Conservation (phyloP, 2,113 vertebrate species). For the Halcyon senegalensis region DNA sequence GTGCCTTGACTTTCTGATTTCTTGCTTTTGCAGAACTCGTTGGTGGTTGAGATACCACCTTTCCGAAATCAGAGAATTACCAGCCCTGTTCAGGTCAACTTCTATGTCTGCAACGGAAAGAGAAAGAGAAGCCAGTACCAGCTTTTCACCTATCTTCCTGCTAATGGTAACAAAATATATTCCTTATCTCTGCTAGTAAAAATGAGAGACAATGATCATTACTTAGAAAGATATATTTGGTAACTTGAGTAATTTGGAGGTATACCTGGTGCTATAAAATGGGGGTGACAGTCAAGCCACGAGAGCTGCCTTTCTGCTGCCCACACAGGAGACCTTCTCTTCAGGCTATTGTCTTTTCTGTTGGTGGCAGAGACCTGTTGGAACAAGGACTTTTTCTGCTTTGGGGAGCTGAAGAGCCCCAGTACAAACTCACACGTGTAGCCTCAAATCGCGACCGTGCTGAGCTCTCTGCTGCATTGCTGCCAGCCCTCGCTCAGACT, state of each 20-base stretch:
- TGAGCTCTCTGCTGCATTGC: background rate
- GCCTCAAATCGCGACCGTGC: background rate
- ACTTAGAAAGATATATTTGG: background rate
- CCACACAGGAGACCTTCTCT: background rate
- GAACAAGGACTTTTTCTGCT: background rate
- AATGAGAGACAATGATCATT: background rate
- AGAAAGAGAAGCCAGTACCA: conserved; percentile 97
- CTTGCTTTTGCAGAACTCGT: conserved; percentile 76
- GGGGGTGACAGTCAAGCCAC: background rate
- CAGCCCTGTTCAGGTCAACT: conserved; percentile 92
- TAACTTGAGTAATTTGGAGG: background rate
- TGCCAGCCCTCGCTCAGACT: background rate
- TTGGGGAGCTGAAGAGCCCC: background rate
- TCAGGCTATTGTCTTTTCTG: background rate
- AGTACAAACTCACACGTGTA: background rate
- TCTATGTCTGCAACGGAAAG: conserved; percentile 98
- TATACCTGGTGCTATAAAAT: background rate
- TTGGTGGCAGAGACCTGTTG: background rate
- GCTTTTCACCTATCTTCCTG: conserved; percentile 94
- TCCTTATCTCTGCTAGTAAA: conserved; percentile 17
- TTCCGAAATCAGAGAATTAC: conserved; percentile 95
- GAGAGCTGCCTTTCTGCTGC: background rate
- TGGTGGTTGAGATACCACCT: conserved; percentile 93
- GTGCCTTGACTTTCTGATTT: background rate
- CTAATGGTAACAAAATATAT: conserved; percentile 85